Conservation (phyloP, 1,140 invertebrate species). For the Pogonomyrmex barbatus region DNA sequence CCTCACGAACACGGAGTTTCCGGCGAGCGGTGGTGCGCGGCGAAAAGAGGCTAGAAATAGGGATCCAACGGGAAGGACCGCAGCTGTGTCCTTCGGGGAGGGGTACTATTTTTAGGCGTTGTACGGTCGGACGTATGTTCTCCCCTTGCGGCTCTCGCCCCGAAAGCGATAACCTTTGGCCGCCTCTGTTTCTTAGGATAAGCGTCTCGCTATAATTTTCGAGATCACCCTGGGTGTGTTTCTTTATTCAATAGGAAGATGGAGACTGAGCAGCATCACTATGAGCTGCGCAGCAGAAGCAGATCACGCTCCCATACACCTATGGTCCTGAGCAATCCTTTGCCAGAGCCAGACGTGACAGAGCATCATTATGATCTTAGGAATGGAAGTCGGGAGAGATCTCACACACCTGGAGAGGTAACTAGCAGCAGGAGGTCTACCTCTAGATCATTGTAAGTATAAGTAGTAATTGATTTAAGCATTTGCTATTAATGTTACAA, state of each 20-base stretch:
- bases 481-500: not conserved
- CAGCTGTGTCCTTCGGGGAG: constrained; percentile 53
- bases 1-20: not conserved
- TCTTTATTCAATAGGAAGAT: constrained; percentile 74
- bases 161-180: not conserved
- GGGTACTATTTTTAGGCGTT: constrained; percentile 66
- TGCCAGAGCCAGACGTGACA: constrained; percentile 72
- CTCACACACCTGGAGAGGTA: constrained; percentile 81
- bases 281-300: constrained; percentile 83
- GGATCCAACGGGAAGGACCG: constrained; percentile 42
- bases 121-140: constrained; percentile 1
- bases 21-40: not conserved
- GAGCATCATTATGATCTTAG: constrained; percentile 82
- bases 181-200: not conserved
- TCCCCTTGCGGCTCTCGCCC: not conserved
- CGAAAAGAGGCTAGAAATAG: constrained; percentile 38
- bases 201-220: not conserved
- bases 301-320: constrained; percentile 84
- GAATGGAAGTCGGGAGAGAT: constrained; percentile 81
- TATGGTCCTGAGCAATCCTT: constrained; percentile 71
- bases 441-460: constrained; percentile 77
- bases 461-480: not conserved
- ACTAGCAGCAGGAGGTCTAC: constrained; percentile 77
- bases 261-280: constrained; percentile 81
- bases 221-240: not conserved